Base-by-base conservation (phyloP, 2,113 vertebrate species). In the Gallinago media region DNA sequence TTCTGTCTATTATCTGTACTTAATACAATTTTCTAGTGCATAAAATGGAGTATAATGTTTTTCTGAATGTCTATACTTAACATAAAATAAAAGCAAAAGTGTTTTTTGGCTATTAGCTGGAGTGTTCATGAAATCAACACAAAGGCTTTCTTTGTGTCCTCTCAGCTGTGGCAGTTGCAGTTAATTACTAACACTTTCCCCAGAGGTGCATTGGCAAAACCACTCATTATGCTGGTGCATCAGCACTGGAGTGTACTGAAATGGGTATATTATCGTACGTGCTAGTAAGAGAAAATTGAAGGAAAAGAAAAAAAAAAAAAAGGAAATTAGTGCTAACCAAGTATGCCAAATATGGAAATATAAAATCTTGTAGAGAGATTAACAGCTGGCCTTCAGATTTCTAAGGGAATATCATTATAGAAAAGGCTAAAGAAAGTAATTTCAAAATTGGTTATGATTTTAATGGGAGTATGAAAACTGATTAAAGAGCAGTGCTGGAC, bases 141-240 rank as follows among this genome's bases (percentile, higher is more conserved):
- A 56, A 85, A 83, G 42, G n/a, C 50, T 95, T 89, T 73, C 17
- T 85, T 66, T 86, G 75, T 90, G 67, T 62, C 74, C 78, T 88
- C n/a, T 96, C 59, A 71, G 88, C 88, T 84, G 72, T 90, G 68
- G 79, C 55, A 77, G 42, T 46, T 62, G 91, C 49, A 73, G 58
- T 81, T 93, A 78, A 85, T 95, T 94, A 32, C 88, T 62, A 34
- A 29, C 6, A 13, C 29, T 94, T 83, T 95, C 34, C 75, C 85
- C 46, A 58, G 92, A 63, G 79, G 85, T 86, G 72, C 38, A 29
- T 27, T 74, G 88, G 85, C 79, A 78, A 66, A 70, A 73, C n/a
- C 54, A 10, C 16, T 82, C 16, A 9, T 29, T 84, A 58, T 56
- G 56, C 66, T 63, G 56, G 29, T 59, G 56, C 47, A 67, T 75